A percentile compares a stretch with the other conserved stretches of the same genome.
phyloP scores from a whole-genome alignment of 2,888 invertebrate genomes.

The Erannis defoliaria region DNA sequence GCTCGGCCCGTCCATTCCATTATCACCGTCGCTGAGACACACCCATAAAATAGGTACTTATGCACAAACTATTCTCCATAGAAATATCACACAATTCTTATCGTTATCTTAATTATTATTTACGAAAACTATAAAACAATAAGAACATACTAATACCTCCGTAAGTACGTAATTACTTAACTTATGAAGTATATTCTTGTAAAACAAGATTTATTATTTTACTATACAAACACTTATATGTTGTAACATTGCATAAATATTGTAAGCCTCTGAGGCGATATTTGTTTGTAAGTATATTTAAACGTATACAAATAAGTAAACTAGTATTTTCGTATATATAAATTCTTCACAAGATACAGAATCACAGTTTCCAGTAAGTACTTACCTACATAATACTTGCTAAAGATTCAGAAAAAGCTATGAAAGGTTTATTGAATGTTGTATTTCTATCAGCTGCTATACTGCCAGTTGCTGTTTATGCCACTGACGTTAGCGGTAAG shows the following conservation, averaged over 20 bases:
- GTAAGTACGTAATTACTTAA: too few relatives aligned
- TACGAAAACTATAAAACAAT: neutral
- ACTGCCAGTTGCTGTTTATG: constrained; percentile 6
- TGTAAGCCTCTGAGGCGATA: neutral
- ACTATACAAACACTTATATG: neutral
- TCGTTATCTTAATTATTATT: constrained; percentile 12
- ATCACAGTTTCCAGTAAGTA: neutral
- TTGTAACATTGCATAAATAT: neutral
- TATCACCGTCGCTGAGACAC: too few relatives aligned
- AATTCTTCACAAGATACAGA: neutral
- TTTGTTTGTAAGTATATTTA: neutral
- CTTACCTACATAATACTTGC: neutral
- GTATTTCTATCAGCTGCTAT: constrained; percentile 2
- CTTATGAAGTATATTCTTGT: too few relatives aligned
- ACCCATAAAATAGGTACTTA: neutral
- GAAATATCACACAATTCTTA: neutral
- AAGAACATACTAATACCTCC: neutral
- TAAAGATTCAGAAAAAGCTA: neutral
- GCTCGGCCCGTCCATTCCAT: too few relatives aligned
- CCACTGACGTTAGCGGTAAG: constrained; percentile 48
- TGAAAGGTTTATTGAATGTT: neutral
- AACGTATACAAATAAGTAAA: neutral
- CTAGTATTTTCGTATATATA: constrained; percentile 1
- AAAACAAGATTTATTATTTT: neutral
- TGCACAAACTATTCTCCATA: neutral